Evolutionary conservation across 2,113 vertebrate species (phyloP).

Genomic region (Capreolus pygargus): DNA sequence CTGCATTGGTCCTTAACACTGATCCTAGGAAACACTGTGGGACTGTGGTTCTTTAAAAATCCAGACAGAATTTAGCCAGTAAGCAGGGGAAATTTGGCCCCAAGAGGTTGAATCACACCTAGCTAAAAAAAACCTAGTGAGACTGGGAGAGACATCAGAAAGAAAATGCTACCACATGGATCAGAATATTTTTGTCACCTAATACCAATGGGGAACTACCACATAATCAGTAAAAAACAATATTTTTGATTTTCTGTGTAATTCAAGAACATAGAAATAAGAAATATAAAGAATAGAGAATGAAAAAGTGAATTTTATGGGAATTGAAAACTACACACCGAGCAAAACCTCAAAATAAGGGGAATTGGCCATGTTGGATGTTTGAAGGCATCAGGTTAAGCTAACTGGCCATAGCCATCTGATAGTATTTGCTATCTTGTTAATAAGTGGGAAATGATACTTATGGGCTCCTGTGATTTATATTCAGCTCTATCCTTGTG

Average conservation of each 20-base stretch:
- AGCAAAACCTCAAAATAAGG: neutral
- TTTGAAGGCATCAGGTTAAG: neutral
- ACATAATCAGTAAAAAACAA: neutral
- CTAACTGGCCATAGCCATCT: neutral
- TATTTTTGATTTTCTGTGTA: neutral
- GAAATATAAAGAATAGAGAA: neutral
- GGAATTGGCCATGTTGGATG: neutral
- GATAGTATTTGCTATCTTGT: neutral
- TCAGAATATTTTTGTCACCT: neutral
- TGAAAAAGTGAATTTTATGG: neutral
- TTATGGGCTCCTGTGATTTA: neutral
- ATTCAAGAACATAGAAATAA: neutral
- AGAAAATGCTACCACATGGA: neutral
- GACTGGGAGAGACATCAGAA: neutral
- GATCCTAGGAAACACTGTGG: neutral
- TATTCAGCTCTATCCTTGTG: neutral
- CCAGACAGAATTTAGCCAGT: neutral
- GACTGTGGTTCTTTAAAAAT: neutral
- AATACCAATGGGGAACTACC: neutral
- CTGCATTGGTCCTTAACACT: neutral
- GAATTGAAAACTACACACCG: neutral
- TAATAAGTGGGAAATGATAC: neutral
- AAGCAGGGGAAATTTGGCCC: neutral
- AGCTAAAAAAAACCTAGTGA: neutral
- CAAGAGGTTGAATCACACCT: neutral